Evolutionary conservation across 2,888 invertebrate genomes (phyloP).

Genomic region (Xestia c-nigrum): DNA sequence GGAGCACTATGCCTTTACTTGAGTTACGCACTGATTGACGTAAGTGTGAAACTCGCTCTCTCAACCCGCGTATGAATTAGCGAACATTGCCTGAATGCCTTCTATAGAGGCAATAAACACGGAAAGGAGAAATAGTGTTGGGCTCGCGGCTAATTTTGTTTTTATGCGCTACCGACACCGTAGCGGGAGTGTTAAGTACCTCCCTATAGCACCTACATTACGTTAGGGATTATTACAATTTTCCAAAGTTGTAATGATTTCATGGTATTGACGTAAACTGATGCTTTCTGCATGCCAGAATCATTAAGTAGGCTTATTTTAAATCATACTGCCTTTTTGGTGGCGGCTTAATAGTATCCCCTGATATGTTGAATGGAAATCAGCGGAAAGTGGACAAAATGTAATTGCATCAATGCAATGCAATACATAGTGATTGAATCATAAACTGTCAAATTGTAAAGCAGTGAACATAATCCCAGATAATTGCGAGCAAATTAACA

Average conservation of each 20-base stretch:
- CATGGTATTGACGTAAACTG: not conserved
- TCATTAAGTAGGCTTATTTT: not conserved
- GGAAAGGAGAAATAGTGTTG: constrained; percentile 71
- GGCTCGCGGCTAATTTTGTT: constrained; percentile 76
- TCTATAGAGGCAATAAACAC: constrained; percentile 84
- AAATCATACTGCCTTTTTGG: too few species aligned
- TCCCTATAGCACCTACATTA: not conserved
- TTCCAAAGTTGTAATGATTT: not conserved
- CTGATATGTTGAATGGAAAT: not conserved
- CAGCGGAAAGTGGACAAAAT: not conserved
- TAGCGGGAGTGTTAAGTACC: constrained; percentile 17
- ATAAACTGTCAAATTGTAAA: constrained; percentile 9
- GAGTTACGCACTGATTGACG: constrained; percentile 84
- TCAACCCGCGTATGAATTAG: constrained; percentile 75
- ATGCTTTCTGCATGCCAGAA: not conserved
- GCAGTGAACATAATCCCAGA: not conserved
- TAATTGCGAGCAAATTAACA: not conserved
- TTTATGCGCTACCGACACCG: constrained; percentile 28
- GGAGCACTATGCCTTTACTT: constrained; percentile 85
- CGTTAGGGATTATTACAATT: not conserved
- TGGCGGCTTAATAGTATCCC: not conserved
- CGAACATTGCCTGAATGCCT: constrained; percentile 84
- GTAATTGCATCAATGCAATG: not conserved
- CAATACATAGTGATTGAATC: not conserved
- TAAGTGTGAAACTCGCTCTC: constrained; percentile 88